These are phyloP conservation scores for Prionailurus viverrinus DNA, from an alignment of 2,113 vertebrate genomes.

Conservation along the genomic window DNA sequence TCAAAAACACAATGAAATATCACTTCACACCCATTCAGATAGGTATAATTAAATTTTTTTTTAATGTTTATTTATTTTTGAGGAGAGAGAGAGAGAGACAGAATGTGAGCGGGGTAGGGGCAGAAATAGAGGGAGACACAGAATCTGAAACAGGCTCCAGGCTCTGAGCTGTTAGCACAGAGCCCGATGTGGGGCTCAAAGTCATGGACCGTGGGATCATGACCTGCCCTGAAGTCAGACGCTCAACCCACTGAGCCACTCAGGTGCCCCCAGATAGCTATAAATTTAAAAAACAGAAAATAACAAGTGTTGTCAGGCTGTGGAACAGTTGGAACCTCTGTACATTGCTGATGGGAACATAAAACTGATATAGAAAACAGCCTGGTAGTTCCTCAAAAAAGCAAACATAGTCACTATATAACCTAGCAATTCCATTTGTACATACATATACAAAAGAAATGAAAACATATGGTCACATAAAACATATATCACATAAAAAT, in stretches of 20 bases:
- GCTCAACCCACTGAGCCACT: no score
- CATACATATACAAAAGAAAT: neutral
- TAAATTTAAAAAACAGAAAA: neutral
- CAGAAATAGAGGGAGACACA: no score
- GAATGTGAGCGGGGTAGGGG: no score
- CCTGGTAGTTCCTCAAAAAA: neutral
- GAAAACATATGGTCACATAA: neutral
- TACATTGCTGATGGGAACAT: neutral
- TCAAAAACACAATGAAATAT: constrained; percentile 9
- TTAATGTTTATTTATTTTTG: no score
- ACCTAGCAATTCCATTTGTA: neutral
- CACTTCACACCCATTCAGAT: neutral
- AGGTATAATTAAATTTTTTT: neutral
- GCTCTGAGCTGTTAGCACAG: no score
- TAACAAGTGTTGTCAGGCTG: neutral
- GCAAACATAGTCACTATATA: neutral
- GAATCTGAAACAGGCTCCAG: no score
- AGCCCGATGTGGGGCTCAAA: no score
- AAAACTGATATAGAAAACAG: neutral
- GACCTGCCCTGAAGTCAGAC: no score
- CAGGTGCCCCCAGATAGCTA: neutral
- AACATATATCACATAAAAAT: neutral
- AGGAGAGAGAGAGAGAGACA: no score
- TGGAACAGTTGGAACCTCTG: neutral
- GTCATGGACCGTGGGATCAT: no score